These are phyloP conservation scores for Heliconius hewitsoni DNA, from an alignment of 1,140 invertebrate genomes.

Conservation along the genomic window DNA sequence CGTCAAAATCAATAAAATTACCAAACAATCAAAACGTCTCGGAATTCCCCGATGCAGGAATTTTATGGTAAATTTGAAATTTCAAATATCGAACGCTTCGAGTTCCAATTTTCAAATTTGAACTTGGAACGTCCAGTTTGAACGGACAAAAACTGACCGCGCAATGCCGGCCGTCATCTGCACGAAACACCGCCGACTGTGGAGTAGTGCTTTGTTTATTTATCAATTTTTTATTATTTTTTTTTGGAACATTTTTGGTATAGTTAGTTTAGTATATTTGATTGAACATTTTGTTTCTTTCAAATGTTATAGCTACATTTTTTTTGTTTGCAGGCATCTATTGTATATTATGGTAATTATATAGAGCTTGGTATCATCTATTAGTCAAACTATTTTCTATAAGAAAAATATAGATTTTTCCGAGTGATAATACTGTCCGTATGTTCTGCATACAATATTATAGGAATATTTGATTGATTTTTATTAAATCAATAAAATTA, in stretches of 20 bases:
- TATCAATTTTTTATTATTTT: background rate
- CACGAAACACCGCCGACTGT: slow-evolving; percentile 45
- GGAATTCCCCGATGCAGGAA: slow-evolving; percentile 50
- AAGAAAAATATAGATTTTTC: no score
- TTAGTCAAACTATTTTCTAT: no score
- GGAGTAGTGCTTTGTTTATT: slow-evolving; percentile 44
- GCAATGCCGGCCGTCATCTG: slow-evolving; percentile 77
- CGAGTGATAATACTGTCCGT: no score
- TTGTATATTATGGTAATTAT: no score
- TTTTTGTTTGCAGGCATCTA: no score
- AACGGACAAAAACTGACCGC: slow-evolving; percentile 78
- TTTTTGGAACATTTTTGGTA: background rate
- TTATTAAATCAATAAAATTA: no score
- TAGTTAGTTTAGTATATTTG: background rate
- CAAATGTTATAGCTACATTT: no score
- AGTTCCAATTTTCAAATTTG: slow-evolving; percentile 80
- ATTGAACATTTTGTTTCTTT: background rate
- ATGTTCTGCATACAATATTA: no score
- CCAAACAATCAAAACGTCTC: slow-evolving; percentile 50
- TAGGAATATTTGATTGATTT: no score
- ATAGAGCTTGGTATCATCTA: no score
- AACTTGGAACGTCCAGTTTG: slow-evolving; percentile 80
- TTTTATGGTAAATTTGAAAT: slow-evolving; percentile 75
- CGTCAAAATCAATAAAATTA: slow-evolving; percentile 33
- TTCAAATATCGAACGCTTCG: slow-evolving; percentile 76